Percentiles rank a stretch among this genome's conserved stretches.
Conservation (phyloP, 1,140 invertebrate genomes). For the Drosophila subpulchrella region DNA sequence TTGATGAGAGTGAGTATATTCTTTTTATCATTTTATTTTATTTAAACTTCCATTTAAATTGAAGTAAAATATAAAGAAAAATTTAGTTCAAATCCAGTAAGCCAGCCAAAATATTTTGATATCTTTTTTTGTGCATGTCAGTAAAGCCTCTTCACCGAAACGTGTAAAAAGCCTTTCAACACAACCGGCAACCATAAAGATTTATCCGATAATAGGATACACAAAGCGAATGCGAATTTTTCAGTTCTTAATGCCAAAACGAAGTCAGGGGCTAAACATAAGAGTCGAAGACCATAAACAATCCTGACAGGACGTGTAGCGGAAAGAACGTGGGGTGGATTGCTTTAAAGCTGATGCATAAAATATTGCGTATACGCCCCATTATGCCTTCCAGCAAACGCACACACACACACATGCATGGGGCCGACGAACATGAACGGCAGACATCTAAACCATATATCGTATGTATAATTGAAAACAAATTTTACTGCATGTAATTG, state of each 20-base stretch:
- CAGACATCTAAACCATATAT: conserved; percentile 58
- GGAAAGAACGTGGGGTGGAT: conserved; percentile 22
- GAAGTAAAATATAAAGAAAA: no score
- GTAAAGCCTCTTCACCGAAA: not conserved
- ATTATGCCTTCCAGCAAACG: conserved; percentile 22
- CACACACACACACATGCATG: conserved; percentile 4
- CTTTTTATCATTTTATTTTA: no score
- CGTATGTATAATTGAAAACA: conserved; percentile 78
- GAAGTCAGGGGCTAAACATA: conserved; percentile 21
- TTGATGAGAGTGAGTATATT: no score
- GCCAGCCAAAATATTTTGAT: not conserved
- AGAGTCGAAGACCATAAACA: conserved; percentile 28
- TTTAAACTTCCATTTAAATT: no score
- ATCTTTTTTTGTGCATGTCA: conserved; percentile 7
- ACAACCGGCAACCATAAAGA: conserved; percentile 27
- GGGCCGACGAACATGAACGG: conserved; percentile 24
- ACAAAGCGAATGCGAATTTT: conserved; percentile 34
- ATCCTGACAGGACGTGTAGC: conserved; percentile 13
- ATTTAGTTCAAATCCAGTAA: no score
- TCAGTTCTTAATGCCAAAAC: conserved; percentile 33
- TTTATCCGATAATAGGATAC: conserved; percentile 31
- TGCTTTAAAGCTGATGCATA: conserved; percentile 65
- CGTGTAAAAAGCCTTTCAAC: conserved; percentile 15
- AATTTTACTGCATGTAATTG: conserved; percentile 78
- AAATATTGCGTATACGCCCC: conserved; percentile 76